A percentile compares a stretch with the other conserved stretches of the same genome.
Conservation (phyloP, 2,797 vertebrate genomes). For the Notolabrus celidotus region DNA sequence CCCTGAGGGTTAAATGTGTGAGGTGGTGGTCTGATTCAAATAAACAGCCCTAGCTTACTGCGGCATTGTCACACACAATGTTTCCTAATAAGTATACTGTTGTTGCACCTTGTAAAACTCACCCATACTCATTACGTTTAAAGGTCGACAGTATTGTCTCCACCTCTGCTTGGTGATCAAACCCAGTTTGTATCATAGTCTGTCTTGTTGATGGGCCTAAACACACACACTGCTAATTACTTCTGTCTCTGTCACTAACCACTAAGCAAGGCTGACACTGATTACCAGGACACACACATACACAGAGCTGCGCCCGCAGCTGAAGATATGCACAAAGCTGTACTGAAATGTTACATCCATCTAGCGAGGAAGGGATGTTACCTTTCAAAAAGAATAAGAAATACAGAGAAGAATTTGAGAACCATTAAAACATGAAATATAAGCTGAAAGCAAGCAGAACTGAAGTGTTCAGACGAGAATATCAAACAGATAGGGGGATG, state of each 20-base stretch:
- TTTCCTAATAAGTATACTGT: constrained; percentile 26
- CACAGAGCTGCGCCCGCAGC: constrained; percentile 2
- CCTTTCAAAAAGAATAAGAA: background rate
- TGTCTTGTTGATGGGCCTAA: constrained; percentile 6
- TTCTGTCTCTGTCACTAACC: constrained; percentile 37
- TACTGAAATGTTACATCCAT: constrained; percentile 10
- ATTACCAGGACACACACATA: constrained; percentile 23
- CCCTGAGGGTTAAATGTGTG: constrained; percentile 11
- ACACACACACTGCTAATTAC: constrained; percentile 58
- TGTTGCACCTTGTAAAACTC: constrained; percentile 27
- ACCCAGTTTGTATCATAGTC: constrained; percentile 18
- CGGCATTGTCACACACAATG: background rate
- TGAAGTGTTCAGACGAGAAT: background rate
- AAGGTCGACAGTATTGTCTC: constrained; percentile 44
- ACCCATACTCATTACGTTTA: constrained; percentile 25
- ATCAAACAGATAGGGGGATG: background rate
- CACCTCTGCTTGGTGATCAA: constrained; percentile 37
- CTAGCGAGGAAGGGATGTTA: constrained; percentile 1
- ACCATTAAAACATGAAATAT: background rate
- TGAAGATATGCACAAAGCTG: background rate
- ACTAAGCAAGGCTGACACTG: constrained; percentile 40
- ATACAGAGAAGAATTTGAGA: background rate
- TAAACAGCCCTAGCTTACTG: background rate
- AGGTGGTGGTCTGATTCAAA: background rate
- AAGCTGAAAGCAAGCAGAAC: background rate